Percentiles rank a stretch among this genome's conserved stretches.
Evolutionary conservation across 2,888 invertebrate species (phyloP).

Genomic region (Trissoscelio sp.): DNA sequence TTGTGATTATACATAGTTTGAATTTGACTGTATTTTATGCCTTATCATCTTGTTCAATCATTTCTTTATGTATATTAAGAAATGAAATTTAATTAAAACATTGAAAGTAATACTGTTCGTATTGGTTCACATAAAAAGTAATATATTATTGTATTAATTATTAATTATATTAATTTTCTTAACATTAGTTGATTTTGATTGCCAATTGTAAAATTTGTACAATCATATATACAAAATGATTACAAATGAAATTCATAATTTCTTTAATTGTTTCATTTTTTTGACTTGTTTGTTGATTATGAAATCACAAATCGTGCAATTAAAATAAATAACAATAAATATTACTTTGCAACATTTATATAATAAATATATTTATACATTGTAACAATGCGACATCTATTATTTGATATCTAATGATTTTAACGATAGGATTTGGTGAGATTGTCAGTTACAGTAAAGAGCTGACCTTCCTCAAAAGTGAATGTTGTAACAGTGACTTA

Average conservation of each 20-base stretch:
- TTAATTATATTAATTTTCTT: not conserved
- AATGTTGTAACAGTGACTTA: not conserved
- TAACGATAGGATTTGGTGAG: slow-evolving; percentile 16
- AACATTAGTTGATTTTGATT: slow-evolving; percentile 9
- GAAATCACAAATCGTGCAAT: not conserved
- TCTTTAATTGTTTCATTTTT: not conserved
- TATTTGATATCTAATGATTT: slow-evolving; percentile 15
- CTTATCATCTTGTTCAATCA: not conserved
- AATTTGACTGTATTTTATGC: slow-evolving; percentile 9
- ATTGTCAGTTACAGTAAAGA: slow-evolving; percentile 40
- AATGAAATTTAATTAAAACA: too few relatives aligned
- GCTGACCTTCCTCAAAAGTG: not conserved
- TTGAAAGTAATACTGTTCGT: not conserved
- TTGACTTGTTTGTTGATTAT: not conserved
- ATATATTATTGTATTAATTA: not conserved
- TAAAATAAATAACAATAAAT: slow-evolving; percentile 23
- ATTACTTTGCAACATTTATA: slow-evolving; percentile 25
- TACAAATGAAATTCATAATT: not conserved
- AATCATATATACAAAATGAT: slow-evolving; percentile 6
- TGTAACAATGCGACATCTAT: slow-evolving; percentile 27
- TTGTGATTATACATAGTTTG: slow-evolving; percentile 3
- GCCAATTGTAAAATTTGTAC: not conserved
- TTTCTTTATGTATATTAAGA: too few relatives aligned
- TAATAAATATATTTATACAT: slow-evolving; percentile 25
- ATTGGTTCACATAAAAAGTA: not conserved